Percentiles rank a stretch among this genome's conserved stretches.
Evolutionary conservation across 1,140 invertebrate genomes (phyloP).

Genomic region (Drosophila paulistorum): DNA sequence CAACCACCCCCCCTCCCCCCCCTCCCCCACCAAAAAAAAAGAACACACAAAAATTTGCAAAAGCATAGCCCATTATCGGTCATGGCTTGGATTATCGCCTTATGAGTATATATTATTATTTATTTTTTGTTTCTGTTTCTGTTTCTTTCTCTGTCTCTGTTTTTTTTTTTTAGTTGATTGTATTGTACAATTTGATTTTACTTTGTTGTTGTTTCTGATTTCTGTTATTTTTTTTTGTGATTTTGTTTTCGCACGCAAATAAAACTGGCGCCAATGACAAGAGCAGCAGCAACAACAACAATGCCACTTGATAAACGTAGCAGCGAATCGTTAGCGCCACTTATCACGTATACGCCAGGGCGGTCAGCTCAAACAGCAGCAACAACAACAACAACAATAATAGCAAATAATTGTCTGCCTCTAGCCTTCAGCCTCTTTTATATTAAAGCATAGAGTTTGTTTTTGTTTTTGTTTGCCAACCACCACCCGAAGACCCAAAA

Average conservation of each 20-base stretch:
- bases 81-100: constrained; percentile 33
- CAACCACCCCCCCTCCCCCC: too few species aligned
- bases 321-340: constrained; percentile 76
- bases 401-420: constrained; percentile 1
- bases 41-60: not conserved
- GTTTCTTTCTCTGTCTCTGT: constrained; percentile 13
- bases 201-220: constrained; percentile 23
- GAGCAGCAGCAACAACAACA: constrained; percentile 30
- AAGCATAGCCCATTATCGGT: constrained; percentile 34
- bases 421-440: constrained; percentile 5
- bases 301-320: constrained; percentile 71
- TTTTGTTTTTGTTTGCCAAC: too few species aligned
- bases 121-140: constrained; percentile 7
- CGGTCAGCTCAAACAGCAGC: constrained; percentile 32
- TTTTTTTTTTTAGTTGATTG: constrained; percentile 16
- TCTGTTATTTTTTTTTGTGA: constrained; percentile 5
- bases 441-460: not conserved
- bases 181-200: constrained; percentile 33
- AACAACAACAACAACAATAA: not conserved
- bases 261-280: constrained; percentile 75
- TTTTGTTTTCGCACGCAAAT: constrained; percentile 75
- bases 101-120: constrained; percentile 2
- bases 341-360: constrained; percentile 80
- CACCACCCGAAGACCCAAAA: not conserved
- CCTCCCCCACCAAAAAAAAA: constrained; percentile 40